A percentile compares a stretch with the other conserved stretches of the same genome.
Conservation (phyloP, 1,140 invertebrate species). For the Megathymus violae region DNA sequence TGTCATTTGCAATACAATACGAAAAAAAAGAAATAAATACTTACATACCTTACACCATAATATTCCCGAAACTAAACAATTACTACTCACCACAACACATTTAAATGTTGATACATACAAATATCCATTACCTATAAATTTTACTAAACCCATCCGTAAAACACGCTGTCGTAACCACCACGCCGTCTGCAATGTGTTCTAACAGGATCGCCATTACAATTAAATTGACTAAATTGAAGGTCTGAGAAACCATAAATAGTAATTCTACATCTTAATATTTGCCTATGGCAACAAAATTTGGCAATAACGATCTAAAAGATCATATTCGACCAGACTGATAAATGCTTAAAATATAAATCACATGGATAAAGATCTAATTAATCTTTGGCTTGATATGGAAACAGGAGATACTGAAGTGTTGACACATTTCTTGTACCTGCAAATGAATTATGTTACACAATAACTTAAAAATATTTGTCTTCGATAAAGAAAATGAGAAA, state of each 20-base stretch:
- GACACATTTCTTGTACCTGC: constrained; percentile 85
- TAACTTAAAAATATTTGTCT: background rate
- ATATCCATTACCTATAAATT: background rate
- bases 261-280: constrained; percentile 8
- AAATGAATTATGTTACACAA: constrained; percentile 42
- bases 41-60: background rate
- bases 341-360: constrained; percentile 33
- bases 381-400: constrained; percentile 84
- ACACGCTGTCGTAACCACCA: too few relatives aligned
- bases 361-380: constrained; percentile 43
- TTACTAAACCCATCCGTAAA: background rate
- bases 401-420: constrained; percentile 84
- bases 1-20: background rate
- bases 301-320: constrained; percentile 26
- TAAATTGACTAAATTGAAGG: constrained; percentile 28
- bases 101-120: background rate
- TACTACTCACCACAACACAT: background rate
- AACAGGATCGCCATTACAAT: background rate
- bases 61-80: background rate
- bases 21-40: background rate
- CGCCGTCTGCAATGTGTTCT: background rate
- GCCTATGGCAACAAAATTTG: constrained; percentile 36
- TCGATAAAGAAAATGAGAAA: too few relatives aligned
- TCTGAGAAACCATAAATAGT: constrained; percentile 23
- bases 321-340: constrained; percentile 22